phyloP scores from a whole-genome alignment of 2,888 invertebrate species.

The Heteromurus nitidus region DNA sequence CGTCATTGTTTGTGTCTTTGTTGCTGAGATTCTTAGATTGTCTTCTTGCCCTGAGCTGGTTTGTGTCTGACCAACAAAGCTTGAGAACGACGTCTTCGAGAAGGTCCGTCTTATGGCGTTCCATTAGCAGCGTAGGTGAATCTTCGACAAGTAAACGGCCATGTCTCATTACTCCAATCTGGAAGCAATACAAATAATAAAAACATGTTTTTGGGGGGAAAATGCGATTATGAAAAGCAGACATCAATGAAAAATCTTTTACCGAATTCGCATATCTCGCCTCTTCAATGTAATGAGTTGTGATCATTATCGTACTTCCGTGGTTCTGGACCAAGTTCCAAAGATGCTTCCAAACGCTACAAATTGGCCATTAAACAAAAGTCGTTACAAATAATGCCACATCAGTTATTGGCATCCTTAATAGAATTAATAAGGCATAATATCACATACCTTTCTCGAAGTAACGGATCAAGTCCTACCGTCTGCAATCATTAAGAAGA shows the following conservation, averaged over 20 bases:
- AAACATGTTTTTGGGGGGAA: neutral
- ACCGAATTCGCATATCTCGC: neutral
- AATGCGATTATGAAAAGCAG: conserved; percentile 11
- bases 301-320: conserved; percentile 60
- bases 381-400: neutral
- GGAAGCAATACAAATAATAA: no score
- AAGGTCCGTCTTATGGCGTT: conserved; percentile 43
- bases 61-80: conserved; percentile 32
- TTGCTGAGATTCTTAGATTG: neutral
- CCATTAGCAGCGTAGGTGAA: conserved; percentile 53
- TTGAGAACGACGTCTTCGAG: conserved; percentile 66
- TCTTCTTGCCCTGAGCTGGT: neutral
- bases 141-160: conserved; percentile 62
- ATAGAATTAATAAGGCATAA: no score
- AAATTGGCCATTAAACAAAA: neutral
- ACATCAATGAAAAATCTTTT: neutral
- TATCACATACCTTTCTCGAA: conserved; percentile 83
- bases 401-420: no score
- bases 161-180: conserved; percentile 70
- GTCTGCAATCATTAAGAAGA: conserved; percentile 15
- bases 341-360: conserved; percentile 66
- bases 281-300: conserved; percentile 62
- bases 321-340: conserved; percentile 47
- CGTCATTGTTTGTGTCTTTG: neutral
- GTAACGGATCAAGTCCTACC: conserved; percentile 92